Evolutionary conservation across 1,140 invertebrate species (phyloP).

Genomic region (Sinonovacula constricta): DNA sequence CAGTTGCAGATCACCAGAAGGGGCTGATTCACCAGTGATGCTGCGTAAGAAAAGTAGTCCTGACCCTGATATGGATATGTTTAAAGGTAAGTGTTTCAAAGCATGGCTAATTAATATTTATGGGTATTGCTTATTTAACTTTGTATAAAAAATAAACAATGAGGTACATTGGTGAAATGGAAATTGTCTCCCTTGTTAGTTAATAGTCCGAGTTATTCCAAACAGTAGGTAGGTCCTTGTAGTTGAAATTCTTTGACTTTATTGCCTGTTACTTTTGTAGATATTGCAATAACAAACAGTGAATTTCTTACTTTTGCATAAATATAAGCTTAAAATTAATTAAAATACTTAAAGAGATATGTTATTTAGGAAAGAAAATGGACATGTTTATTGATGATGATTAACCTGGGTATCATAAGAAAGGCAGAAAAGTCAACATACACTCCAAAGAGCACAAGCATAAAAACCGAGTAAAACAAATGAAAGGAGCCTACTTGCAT

Average conservation of each 20-base stretch:
- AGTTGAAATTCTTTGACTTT: neutral
- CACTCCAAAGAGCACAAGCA: no score
- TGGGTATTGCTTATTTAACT: neutral
- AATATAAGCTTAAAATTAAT: no score
- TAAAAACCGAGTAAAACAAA: no score
- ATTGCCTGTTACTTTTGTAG: neutral
- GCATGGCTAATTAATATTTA: neutral
- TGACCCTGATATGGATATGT: constrained; percentile 28
- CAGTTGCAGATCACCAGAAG: neutral
- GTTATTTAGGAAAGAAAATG: no score
- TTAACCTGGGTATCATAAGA: no score
- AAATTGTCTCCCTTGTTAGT: neutral
- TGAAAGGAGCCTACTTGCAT: no score
- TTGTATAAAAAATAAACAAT: neutral
- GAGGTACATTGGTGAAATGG: neutral
- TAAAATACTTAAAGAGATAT: no score
- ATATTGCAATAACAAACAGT: no score
- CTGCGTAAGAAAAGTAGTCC: constrained; percentile 15
- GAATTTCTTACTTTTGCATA: no score
- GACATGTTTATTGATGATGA: no score
- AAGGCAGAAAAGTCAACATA: no score
- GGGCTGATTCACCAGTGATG: constrained; percentile 25
- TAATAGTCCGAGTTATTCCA: neutral
- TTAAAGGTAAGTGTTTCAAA: constrained; percentile 27
- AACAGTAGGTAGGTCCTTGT: neutral